A percentile compares a stretch with the other conserved stretches of the same genome.
Conservation (phyloP, 2,113 vertebrate genomes). For the Corydoras maculifer region DNA sequence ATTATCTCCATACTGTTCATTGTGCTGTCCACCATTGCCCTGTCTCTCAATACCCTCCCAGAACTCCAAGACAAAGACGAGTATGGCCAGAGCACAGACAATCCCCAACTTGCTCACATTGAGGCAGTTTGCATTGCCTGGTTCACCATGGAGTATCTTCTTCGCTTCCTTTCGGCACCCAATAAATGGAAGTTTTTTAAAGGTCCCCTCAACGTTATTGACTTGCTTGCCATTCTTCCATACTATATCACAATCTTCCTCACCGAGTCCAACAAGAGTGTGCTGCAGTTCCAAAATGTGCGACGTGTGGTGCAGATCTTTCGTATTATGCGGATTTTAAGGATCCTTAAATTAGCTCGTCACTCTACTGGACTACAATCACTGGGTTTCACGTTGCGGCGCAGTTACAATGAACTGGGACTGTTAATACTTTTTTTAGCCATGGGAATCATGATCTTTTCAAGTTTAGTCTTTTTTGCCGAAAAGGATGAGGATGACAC, state of each 20-base stretch:
- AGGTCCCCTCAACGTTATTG: slow-evolving; percentile 92
- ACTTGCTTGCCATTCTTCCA: slow-evolving; percentile 90
- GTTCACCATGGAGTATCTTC: slow-evolving; percentile 98
- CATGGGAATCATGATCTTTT: slow-evolving; percentile 99
- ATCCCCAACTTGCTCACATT: slow-evolving; percentile 92
- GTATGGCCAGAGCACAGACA: slow-evolving; percentile 88
- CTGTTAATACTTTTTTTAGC: slow-evolving; percentile 94
- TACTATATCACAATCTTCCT: slow-evolving; percentile 98
- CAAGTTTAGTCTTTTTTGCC: slow-evolving; percentile 96
- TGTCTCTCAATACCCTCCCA: slow-evolving; percentile 97
- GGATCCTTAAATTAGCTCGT: slow-evolving; percentile 92
- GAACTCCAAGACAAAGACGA: slow-evolving; percentile 92
- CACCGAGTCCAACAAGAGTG: slow-evolving; percentile 98
- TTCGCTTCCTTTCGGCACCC: slow-evolving; percentile 93
- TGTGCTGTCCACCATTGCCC: slow-evolving; percentile 93
- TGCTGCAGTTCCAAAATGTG: slow-evolving; percentile 97
- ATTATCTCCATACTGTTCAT: slow-evolving; percentile 99
- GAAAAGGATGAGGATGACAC: slow-evolving; percentile 98
- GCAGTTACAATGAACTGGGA: slow-evolving; percentile 97
- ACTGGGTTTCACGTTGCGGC: slow-evolving; percentile 87
- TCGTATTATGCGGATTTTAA: slow-evolving; percentile 96
- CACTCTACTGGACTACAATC: slow-evolving; percentile 97
- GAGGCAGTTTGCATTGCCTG: slow-evolving; percentile 97
- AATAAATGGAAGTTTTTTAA: slow-evolving; percentile 99
- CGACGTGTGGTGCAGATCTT: slow-evolving; percentile 96